Evolutionary conservation across 2,888 invertebrate genomes (phyloP), one percentile per base, ranked within the genome.

Genomic region (Oscheius sp.): DNA sequence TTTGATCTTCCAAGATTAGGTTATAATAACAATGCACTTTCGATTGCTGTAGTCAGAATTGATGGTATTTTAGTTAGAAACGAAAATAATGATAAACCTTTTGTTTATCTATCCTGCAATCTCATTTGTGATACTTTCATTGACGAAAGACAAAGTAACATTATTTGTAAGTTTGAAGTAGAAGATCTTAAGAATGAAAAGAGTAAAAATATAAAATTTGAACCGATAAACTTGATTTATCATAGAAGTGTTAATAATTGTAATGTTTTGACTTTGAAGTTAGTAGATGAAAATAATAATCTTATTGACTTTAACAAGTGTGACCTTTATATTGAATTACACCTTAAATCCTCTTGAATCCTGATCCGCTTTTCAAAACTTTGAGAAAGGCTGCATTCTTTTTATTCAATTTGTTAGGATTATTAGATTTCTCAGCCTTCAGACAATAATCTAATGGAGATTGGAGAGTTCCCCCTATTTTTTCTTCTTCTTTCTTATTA

Each of bases 181-280:
- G n/a, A n/a, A n/a, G n/a, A n/a, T n/a, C n/a, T n/a, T n/a, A n/a
- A n/a, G n/a, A 54, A 20, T 36, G 56, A 54, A 22, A 20, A 54
- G 28, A 41, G 56, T 22, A 65, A 54, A 56, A 65, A 65, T 24
- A 61, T 65, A 22, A 12, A 62, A 2, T 63, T 30, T 64, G 68
- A 67, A 36, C 62, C 68, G n/a, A 64, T 20, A 2, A 67, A 67
- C 28, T 36, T 64, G 24, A 67, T 67, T 64, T 67, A 67, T 67
- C 66, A 66, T 24, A 59, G 28, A 65, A 41, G 9, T 65, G 62
- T 66, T 20, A 66, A 65, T 65, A 66, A 41, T 38, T 41, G 38
- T 33, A 66, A 66, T 63, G 20, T 20, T 32, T 14, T 66, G 26
- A 66, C 66, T 22, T 38, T 66, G 28, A 59, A 66, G 38, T 28